phyloP scores from a whole-genome alignment of 2,113 vertebrate genomes.

The Hepsetus odoe region DNA sequence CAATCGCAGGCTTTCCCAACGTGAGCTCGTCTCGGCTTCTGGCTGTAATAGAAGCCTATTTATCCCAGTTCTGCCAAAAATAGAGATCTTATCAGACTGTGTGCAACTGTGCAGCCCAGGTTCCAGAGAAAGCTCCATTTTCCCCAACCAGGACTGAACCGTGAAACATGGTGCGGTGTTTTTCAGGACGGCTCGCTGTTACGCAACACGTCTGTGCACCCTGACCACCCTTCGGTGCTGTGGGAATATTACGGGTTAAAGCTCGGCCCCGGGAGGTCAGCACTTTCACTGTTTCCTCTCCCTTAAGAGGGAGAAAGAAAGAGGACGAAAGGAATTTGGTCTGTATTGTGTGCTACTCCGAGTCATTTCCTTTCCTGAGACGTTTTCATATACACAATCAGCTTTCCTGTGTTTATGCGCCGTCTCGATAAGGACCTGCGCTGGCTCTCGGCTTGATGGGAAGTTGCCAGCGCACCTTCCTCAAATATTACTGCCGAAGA shows the following conservation, averaged over 20 bases:
- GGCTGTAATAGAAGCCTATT: no score
- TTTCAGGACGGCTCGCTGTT: neutral
- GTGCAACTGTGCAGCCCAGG: neutral
- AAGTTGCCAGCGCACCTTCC: constrained; percentile 22
- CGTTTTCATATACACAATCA: constrained; percentile 21
- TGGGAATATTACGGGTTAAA: constrained; percentile 35
- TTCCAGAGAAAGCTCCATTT: no score
- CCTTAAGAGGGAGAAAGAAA: constrained; percentile 8
- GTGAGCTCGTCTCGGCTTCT: neutral
- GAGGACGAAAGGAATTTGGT: constrained; percentile 37
- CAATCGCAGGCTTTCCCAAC: neutral
- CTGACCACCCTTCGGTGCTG: neutral
- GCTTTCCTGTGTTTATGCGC: constrained; percentile 50
- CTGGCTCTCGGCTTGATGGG: neutral
- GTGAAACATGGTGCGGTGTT: neutral
- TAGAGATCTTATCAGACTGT: neutral
- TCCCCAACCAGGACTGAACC: neutral
- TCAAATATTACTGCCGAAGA: constrained; percentile 13
- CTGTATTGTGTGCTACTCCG: constrained; percentile 38
- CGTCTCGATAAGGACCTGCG: constrained; percentile 18
- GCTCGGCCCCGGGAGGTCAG: constrained; percentile 15
- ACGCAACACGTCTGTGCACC: constrained; percentile 10
- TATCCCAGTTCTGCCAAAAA: no score
- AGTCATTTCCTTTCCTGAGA: constrained; percentile 35
- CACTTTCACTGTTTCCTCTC: constrained; percentile 45